Conservation (phyloP, 2,113 vertebrate species). For the Channa maculata region DNA sequence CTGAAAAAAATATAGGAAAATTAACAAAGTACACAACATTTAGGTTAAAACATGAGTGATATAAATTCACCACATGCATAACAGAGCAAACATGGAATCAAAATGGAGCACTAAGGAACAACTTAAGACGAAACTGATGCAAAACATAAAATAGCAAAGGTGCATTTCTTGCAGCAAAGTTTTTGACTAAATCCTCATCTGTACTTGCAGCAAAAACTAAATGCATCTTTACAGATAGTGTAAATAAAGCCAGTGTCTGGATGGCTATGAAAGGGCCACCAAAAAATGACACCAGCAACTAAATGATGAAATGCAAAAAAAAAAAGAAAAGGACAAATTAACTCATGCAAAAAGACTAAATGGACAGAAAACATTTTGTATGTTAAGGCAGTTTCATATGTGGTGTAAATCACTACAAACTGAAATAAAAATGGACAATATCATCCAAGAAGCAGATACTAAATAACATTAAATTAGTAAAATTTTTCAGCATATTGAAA, state of each 20-base stretch:
- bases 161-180: not conserved
- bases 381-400: slow-evolving; percentile 6
- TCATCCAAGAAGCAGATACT: not conserved
- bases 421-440: not conserved
- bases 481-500: not conserved
- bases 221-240: not conserved
- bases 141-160: slow-evolving; percentile 6
- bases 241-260: slow-evolving; percentile 6
- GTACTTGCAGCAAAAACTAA: slow-evolving; percentile 15
- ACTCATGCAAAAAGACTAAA: no score
- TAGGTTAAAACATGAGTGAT: slow-evolving; percentile 15
- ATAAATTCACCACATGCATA: slow-evolving; percentile 13
- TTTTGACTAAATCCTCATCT: not conserved
- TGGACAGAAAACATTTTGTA: not conserved
- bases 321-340: no score
- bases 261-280: not conserved
- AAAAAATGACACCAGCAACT: slow-evolving; percentile 33
- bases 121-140: not conserved
- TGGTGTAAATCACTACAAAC: slow-evolving; percentile 22
- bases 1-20: slow-evolving; percentile 26
- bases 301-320: no score
- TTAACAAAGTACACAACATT: slow-evolving; percentile 39
- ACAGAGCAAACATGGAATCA: slow-evolving; percentile 2
- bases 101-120: slow-evolving; percentile 11
- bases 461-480: not conserved